Evolutionary conservation across 2,113 vertebrate genomes (phyloP).

Genomic region (Monarcha castaneiventris): DNA sequence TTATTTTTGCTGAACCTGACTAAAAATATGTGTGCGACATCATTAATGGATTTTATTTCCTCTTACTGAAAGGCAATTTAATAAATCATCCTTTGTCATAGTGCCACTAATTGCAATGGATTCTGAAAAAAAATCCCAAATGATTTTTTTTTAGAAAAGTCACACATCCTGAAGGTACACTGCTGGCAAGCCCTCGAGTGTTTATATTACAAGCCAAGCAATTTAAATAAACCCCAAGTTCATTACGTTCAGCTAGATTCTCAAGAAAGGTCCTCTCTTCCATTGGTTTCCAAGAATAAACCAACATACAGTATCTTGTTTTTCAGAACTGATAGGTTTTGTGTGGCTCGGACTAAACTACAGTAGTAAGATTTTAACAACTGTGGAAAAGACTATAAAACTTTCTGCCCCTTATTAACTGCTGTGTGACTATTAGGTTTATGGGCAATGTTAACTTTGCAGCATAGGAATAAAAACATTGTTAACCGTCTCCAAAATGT

Average conservation of each 20-base stretch:
- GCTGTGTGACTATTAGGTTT: conserved; percentile 54
- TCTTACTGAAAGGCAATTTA: conserved; percentile 12
- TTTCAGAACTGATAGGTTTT: conserved; percentile 10
- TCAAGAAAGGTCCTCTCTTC: conserved; percentile 10
- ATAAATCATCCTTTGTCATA: background rate
- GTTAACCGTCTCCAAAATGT: conserved; percentile 53
- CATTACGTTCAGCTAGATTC: background rate
- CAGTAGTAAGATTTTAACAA: conserved; percentile 65
- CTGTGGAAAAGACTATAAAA: conserved; percentile 65
- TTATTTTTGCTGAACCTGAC: background rate
- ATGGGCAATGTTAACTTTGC: conserved; percentile 55
- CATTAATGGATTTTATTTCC: conserved; percentile 27
- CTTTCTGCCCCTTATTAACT: conserved; percentile 71
- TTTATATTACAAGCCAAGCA: conserved; percentile 14
- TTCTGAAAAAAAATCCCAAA: background rate
- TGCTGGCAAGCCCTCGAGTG: background rate
- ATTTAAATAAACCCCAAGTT: conserved; percentile 26
- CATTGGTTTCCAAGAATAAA: conserved; percentile 17
- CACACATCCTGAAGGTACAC: conserved; percentile 5
- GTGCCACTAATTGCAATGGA: conserved; percentile 17
- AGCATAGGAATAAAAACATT: conserved; percentile 56
- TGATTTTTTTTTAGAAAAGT: background rate
- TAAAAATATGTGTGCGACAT: conserved; percentile 44
- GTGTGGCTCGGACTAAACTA: conserved; percentile 31
- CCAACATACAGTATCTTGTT: background rate